Conservation (phyloP, 2,113 vertebrate species). For the Sphyrna mokarran region DNA sequence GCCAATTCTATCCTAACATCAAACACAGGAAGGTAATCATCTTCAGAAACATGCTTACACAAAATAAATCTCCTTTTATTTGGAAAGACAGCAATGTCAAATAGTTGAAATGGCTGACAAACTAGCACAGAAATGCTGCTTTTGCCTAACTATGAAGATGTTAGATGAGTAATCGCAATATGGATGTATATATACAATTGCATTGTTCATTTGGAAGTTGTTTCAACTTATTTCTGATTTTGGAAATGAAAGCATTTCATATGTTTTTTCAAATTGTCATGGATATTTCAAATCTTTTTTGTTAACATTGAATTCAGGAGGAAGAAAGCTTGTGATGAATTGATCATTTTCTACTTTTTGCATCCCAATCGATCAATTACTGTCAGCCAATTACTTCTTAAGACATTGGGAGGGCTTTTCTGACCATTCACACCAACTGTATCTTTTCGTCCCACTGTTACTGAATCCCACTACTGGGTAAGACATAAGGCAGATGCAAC, state of each 20-base stretch:
- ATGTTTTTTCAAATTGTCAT: background rate
- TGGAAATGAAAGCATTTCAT: background rate
- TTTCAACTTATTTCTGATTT: background rate
- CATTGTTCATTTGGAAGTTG: background rate
- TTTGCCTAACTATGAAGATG: background rate
- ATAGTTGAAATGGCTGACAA: background rate
- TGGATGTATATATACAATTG: background rate
- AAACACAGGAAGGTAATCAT: background rate
- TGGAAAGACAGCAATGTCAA: background rate
- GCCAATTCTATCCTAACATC: background rate
- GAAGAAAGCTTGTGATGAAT: background rate
- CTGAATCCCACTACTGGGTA: too few relatives aligned
- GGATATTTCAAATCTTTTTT: background rate
- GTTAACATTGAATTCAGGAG: background rate
- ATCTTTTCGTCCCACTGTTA: too few relatives aligned
- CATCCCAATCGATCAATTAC: constrained; percentile 4
- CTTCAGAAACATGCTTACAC: background rate
- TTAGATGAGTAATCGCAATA: background rate
- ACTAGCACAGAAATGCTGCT: background rate
- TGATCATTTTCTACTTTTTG: background rate
- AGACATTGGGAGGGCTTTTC: background rate
- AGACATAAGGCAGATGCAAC: too few relatives aligned
- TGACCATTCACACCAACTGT: too few relatives aligned
- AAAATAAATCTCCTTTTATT: background rate
- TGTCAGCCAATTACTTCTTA: too few relatives aligned